Base-by-base conservation (phyloP, 2,888 invertebrate species). In the Buathra laborator region DNA sequence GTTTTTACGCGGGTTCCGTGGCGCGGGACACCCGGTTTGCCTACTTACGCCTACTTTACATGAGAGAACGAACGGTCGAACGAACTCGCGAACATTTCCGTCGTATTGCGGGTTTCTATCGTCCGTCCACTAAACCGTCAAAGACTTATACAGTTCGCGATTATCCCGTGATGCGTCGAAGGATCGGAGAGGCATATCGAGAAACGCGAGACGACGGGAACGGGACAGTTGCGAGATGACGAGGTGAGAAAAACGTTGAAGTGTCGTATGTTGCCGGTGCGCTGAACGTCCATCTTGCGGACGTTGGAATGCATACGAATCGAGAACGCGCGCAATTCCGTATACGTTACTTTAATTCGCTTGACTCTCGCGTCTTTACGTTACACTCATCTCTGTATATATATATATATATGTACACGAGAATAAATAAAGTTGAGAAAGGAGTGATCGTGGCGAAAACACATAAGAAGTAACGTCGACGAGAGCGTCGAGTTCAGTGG, bases 1-100 rank as follows among this genome's bases (percentile, higher is more conserved):
- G 37, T 37, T 37, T 37, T 32, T 29, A 59, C 32, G 19, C 59
- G 59, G 32, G 59, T 14, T 59, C 82, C 37, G 37, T 37, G 86
- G 86, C 84, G 83, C 86, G 85, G 86, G 89, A 89, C 89, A 91
- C 91, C 91, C 91, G 91, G 92, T 92, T 92, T 92, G 90, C 92
- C 92, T 92, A 92, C 92, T 92, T 92, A 92, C 92, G 91, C 90
- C 91, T 92, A 92, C 91, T 90, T 90, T 87, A 85, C 86, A 85
- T 88, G 88, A 24, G n/a, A 24, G 90, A 90, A 89, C 87, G 89
- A 89, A 91, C 90, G 89, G 86, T 88, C 88, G 89, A 88, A 87
- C 87, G 86, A 85, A 85, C 87, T 89, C 89, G 90, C 86, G 88
- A 90, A 89, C 87, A 88, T 89, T 84, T 66, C 37, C 59, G 24